phyloP scores from a whole-genome alignment of 1,140 invertebrate genomes.

The Drosophila lacteicornis region DNA sequence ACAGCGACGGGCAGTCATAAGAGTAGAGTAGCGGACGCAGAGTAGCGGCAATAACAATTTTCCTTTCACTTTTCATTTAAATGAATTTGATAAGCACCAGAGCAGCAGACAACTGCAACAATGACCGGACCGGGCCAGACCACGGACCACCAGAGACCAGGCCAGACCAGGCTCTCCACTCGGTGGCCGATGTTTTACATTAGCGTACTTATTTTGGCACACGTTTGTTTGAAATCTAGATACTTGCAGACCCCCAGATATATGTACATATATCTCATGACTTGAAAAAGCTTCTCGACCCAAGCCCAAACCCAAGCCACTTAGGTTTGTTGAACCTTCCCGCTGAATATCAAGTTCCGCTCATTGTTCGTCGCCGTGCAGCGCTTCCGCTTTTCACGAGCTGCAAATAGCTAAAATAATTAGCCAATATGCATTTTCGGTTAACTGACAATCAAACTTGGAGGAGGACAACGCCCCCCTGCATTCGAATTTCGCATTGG shows the following conservation, averaged over 20 bases:
- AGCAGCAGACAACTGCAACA: constrained; percentile 37
- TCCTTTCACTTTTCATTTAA: constrained; percentile 54
- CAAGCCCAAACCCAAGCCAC: background rate
- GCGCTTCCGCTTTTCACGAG: constrained; percentile 42
- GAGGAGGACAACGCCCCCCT: constrained; percentile 40
- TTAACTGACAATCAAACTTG: constrained; percentile 22
- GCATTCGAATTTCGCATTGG: constrained; percentile 24
- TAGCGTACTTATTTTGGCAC: constrained; percentile 20
- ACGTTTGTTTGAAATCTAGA: constrained; percentile 12
- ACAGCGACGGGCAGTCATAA: constrained; percentile 29
- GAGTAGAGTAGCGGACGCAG: constrained; percentile 5
- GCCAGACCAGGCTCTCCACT: constrained; percentile 5
- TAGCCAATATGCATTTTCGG: constrained; percentile 52
- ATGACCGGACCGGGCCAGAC: constrained; percentile 30
- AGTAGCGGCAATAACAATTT: constrained; percentile 38
- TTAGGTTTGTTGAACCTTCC: constrained; percentile 16
- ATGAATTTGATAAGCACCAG: constrained; percentile 53
- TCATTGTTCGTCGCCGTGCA: constrained; percentile 25
- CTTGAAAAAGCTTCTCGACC: constrained; percentile 15
- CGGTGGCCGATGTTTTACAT: constrained; percentile 18
- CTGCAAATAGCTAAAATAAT: constrained; percentile 38
- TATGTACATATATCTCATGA: background rate
- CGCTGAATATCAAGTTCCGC: constrained; percentile 25
- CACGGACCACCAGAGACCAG: constrained; percentile 4
- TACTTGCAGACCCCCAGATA: constrained; percentile 5